These are phyloP conservation scores for Penaeus indicus DNA, from an alignment of 1,140 invertebrate species.

Conservation along the genomic window DNA sequence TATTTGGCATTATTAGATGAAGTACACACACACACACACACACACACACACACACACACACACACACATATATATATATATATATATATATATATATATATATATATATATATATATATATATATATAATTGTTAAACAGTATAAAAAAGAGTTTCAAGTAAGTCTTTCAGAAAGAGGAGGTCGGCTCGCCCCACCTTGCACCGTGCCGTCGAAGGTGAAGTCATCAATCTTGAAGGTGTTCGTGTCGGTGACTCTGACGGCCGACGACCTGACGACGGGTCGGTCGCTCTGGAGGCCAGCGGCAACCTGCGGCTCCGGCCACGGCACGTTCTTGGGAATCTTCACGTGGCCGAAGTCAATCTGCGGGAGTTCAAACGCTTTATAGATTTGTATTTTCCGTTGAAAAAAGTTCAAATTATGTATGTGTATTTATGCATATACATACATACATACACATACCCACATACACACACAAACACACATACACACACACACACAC, in stretches of 20 bases:
- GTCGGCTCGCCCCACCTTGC: constrained; percentile 12
- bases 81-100: neutral
- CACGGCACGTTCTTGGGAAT: constrained; percentile 67
- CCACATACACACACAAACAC: too few species aligned
- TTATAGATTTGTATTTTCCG: too few species aligned
- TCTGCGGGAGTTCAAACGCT: constrained; percentile 56
- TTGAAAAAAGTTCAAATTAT: neutral
- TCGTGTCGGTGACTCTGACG: constrained; percentile 39
- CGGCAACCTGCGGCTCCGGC: constrained; percentile 66
- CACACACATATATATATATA: neutral
- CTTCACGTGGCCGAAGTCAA: constrained; percentile 68
- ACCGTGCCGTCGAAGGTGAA: constrained; percentile 58
- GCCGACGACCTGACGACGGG: constrained; percentile 1
- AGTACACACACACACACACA: too few species aligned
- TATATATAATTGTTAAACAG: too few species aligned
- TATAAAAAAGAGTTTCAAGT: too few species aligned
- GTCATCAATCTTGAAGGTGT: constrained; percentile 56
- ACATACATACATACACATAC: too few species aligned
- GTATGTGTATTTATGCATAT: too few species aligned
- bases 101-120: too few species aligned
- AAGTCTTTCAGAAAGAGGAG: too few species aligned
- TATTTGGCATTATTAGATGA: neutral
- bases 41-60: too few species aligned
- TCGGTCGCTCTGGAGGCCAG: constrained; percentile 50
- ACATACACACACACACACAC: too few species aligned